Conservation (phyloP, 2,113 vertebrate genomes). For the Plectropomus leopardus region DNA sequence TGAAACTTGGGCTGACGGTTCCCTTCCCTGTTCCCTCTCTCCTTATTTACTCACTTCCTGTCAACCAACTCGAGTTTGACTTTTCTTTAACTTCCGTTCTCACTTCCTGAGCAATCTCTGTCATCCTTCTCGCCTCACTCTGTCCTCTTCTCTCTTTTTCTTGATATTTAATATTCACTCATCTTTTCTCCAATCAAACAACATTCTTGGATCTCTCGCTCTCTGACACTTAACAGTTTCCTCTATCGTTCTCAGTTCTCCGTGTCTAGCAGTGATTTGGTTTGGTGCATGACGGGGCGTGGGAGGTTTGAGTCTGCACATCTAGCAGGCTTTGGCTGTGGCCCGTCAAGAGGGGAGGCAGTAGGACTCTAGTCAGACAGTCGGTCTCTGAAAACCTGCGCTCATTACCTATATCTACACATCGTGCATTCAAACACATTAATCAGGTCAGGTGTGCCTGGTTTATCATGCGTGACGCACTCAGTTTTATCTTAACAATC, state of each 20-base stretch:
- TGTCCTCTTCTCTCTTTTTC: background rate
- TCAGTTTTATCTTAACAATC: background rate
- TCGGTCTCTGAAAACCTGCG: conserved; percentile 1
- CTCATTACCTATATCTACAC: background rate
- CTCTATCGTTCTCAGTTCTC: conserved; percentile 34
- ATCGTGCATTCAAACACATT: background rate
- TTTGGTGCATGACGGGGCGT: conserved; percentile 53
- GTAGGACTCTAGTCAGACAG: background rate
- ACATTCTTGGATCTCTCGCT: conserved; percentile 58
- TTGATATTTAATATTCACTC: conserved; percentile 1
- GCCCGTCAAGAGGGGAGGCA: conserved; percentile 35
- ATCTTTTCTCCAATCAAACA: conserved; percentile 45
- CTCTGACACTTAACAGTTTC: conserved; percentile 39
- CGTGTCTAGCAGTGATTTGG: conserved; percentile 74
- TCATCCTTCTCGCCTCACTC: conserved; percentile 19
- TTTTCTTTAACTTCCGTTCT: conserved; percentile 41
- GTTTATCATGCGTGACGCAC: background rate
- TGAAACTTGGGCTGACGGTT: conserved; percentile 9
- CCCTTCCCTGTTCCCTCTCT: conserved; percentile 1
- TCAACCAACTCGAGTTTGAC: conserved; percentile 18
- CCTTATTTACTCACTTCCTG: conserved; percentile 11
- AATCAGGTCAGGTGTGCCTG: background rate
- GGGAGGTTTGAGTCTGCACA: conserved; percentile 35
- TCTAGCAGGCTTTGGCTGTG: conserved; percentile 76
- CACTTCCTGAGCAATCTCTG: conserved; percentile 61